phyloP scores from a whole-genome alignment of 2,113 vertebrate species.

The Sebastes fasciatus region DNA sequence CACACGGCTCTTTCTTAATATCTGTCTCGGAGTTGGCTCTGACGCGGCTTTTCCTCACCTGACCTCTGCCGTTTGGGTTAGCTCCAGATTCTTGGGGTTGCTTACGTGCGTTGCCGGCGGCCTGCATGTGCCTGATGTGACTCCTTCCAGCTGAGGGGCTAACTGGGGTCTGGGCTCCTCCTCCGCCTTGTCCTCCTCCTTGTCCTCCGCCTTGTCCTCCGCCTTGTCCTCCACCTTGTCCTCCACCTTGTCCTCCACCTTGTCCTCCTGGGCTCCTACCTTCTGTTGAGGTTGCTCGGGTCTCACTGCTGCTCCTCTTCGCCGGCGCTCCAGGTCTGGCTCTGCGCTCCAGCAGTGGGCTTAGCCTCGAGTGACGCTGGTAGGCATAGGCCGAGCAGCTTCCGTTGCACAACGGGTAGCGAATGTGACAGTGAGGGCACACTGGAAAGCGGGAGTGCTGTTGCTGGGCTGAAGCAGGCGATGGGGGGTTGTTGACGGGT shows the following conservation, averaged over 20 bases:
- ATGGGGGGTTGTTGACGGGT: slow-evolving; percentile 78
- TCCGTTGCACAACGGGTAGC: slow-evolving; percentile 84
- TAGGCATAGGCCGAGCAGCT: slow-evolving; percentile 84
- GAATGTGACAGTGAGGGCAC: slow-evolving; percentile 83
- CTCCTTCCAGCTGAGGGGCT: slow-evolving; percentile 77
- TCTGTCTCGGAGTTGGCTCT: slow-evolving; percentile 78
- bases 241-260: slow-evolving; percentile 39
- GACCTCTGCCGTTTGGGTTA: slow-evolving; percentile 67
- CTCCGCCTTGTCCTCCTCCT: slow-evolving; percentile 40
- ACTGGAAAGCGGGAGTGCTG: slow-evolving; percentile 73
- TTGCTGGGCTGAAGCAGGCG: slow-evolving; percentile 68
- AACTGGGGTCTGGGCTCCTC: slow-evolving; percentile 75
- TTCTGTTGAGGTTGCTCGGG: slow-evolving; percentile 74
- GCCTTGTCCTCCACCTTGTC: too few relatives aligned
- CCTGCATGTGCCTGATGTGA: slow-evolving; percentile 80
- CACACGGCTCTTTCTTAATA: slow-evolving; percentile 71
- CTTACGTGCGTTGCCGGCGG: slow-evolving; percentile 75
- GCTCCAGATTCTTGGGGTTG: slow-evolving; percentile 63
- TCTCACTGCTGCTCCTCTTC: slow-evolving; percentile 85
- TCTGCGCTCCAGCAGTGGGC: slow-evolving; percentile 80
- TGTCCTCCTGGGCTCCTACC: slow-evolving; percentile 66
- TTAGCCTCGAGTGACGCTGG: slow-evolving; percentile 85
- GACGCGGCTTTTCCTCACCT: slow-evolving; percentile 70
- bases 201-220: slow-evolving; percentile 47
- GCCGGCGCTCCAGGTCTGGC: slow-evolving; percentile 59